A percentile compares a stretch with the other conserved stretches of the same genome.
Conservation (phyloP, 1,140 invertebrate species). For the Trichogramma pretiosum region DNA sequence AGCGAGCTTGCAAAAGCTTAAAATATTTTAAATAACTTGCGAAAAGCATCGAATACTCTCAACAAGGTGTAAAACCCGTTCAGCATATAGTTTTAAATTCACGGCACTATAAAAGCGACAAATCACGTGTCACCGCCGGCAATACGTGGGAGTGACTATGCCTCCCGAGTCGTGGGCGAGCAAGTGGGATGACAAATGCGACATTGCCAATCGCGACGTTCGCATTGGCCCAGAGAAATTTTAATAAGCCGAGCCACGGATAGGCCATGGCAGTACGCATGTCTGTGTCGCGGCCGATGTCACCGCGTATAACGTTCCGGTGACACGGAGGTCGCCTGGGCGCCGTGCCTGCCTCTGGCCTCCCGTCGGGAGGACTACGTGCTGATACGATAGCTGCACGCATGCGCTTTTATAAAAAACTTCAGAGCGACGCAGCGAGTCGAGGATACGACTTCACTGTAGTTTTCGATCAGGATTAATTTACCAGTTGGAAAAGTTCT, state of each 20-base stretch:
- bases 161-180: not conserved
- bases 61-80: too few relatives aligned
- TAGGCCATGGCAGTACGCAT: conserved; percentile 44
- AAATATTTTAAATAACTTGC: too few relatives aligned
- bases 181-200: conserved; percentile 6
- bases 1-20: too few relatives aligned
- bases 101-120: too few relatives aligned
- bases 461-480: too few relatives aligned
- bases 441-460: too few relatives aligned
- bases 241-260: conserved; percentile 41
- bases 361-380: conserved; percentile 10
- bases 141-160: too few relatives aligned
- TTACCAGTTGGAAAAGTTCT: too few relatives aligned
- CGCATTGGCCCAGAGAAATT: conserved; percentile 45
- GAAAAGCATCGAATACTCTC: too few relatives aligned
- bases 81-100: too few relatives aligned
- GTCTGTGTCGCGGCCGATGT: conserved; percentile 35
- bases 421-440: too few relatives aligned
- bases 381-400: conserved; percentile 8
- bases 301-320: conserved; percentile 23
- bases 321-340: conserved; percentile 1
- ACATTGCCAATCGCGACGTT: conserved; percentile 30
- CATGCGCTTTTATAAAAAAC: conserved; percentile 24
- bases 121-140: too few relatives aligned
- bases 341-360: not conserved